Conservation (phyloP, 1,140 invertebrate genomes). For the Pentalonia nigronervosa region DNA sequence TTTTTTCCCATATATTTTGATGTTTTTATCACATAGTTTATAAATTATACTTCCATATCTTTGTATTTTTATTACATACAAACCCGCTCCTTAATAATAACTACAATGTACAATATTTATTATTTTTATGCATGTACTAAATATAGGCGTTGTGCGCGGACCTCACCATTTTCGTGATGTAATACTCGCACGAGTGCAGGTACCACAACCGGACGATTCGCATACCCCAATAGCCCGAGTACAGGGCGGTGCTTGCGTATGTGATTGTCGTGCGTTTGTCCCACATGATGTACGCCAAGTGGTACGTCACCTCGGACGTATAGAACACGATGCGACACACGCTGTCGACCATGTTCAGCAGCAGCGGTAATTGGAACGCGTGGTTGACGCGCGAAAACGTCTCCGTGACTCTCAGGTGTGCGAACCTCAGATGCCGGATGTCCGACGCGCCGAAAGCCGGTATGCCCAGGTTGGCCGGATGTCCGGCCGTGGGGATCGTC, state of each 20-base stretch:
- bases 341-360: not conserved
- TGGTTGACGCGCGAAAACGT: not conserved
- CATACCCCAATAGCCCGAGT: not conserved
- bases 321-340: not conserved
- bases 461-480: not conserved
- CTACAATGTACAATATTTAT: not conserved
- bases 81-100: not conserved
- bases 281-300: not conserved
- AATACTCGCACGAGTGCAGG: not conserved
- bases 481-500: not conserved
- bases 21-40: too few species aligned
- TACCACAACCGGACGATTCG: not conserved
- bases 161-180: slow-evolving; percentile 7
- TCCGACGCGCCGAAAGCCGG: not conserved
- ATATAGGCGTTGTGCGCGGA: not conserved
- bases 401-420: not conserved
- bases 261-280: not conserved
- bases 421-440: not conserved
- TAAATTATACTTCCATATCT: too few species aligned
- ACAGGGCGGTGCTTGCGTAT: not conserved
- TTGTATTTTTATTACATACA: too few species aligned
- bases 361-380: not conserved
- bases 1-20: too few species aligned
- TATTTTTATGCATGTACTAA: not conserved
- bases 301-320: not conserved